These are phyloP conservation scores for Pelobates fuscus DNA, from an alignment of 2,113 vertebrate species.

Conservation along the genomic window DNA sequence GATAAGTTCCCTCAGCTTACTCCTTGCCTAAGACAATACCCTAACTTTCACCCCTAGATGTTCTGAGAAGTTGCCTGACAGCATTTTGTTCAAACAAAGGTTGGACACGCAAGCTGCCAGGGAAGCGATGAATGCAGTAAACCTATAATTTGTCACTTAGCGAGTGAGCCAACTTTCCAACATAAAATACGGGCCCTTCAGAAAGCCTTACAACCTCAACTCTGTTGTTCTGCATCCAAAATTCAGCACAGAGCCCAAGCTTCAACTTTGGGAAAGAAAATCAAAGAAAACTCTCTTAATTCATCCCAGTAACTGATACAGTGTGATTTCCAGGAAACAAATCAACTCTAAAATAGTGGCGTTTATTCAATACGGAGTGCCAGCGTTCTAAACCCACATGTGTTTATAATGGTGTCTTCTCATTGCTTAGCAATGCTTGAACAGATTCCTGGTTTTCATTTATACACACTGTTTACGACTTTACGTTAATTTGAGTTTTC, in stretches of 20 bases:
- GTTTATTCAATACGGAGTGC: not conserved
- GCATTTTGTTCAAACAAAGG: no score
- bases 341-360: not conserved
- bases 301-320: not conserved
- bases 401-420: not conserved
- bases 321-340: not conserved
- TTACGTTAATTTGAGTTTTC: no score
- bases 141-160: conserved; percentile 3
- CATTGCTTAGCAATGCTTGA: not conserved
- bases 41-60: no score
- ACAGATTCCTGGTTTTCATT: not conserved
- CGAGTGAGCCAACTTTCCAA: conserved; percentile 21
- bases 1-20: no score
- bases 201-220: not conserved
- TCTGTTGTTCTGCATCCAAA: conserved; percentile 1
- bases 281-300: not conserved
- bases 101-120: not conserved
- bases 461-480: no score
- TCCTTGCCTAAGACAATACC: no score
- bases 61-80: no score
- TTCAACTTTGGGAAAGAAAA: not conserved
- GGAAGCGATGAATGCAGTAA: not conserved
- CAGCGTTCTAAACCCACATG: not conserved
- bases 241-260: not conserved
- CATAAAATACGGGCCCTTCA: not conserved